These are phyloP conservation scores for Pseudococcus jackbeardsleyi DNA, from an alignment of 2,888 invertebrate species.

Conservation along the genomic window DNA sequence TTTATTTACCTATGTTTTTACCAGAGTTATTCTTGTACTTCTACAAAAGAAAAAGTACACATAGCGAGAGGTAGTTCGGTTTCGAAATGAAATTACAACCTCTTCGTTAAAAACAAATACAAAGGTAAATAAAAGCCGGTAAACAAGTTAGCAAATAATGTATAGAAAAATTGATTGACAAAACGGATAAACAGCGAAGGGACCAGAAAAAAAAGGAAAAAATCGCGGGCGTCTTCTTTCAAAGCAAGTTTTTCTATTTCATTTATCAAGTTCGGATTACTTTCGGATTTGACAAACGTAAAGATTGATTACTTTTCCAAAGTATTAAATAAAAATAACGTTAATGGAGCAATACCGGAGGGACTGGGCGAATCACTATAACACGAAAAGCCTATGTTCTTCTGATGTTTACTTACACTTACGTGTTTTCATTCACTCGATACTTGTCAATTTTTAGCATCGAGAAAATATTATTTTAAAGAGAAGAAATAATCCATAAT, in stretches of 20 bases:
- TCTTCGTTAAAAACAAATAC: slow-evolving; percentile 25
- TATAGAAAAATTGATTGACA: slow-evolving; percentile 26
- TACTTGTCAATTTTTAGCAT: background rate
- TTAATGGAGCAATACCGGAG: slow-evolving; percentile 30
- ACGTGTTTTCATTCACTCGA: slow-evolving; percentile 1
- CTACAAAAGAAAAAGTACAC: background rate
- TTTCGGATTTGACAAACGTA: slow-evolving; percentile 48
- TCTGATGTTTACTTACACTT: background rate
- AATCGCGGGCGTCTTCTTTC: background rate
- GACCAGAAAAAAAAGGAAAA: background rate
- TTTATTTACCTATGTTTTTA: background rate
- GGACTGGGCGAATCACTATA: background rate
- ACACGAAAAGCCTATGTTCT: background rate
- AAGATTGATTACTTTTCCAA: slow-evolving; percentile 31
- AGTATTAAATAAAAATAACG: slow-evolving; percentile 50
- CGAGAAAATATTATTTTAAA: background rate
- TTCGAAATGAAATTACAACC: slow-evolving; percentile 27
- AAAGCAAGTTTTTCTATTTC: slow-evolving; percentile 42
- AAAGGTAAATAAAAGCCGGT: slow-evolving; percentile 12
- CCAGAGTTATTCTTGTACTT: background rate
- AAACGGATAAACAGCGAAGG: background rate
- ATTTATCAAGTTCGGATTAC: slow-evolving; percentile 54
- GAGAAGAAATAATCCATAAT: background rate
- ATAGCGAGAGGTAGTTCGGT: background rate
- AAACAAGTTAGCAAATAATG: slow-evolving; percentile 41